Evolutionary conservation across 2,888 invertebrate species (phyloP), one percentile per base, ranked within the genome.

Genomic region (Caenorhabditis virilis): DNA sequence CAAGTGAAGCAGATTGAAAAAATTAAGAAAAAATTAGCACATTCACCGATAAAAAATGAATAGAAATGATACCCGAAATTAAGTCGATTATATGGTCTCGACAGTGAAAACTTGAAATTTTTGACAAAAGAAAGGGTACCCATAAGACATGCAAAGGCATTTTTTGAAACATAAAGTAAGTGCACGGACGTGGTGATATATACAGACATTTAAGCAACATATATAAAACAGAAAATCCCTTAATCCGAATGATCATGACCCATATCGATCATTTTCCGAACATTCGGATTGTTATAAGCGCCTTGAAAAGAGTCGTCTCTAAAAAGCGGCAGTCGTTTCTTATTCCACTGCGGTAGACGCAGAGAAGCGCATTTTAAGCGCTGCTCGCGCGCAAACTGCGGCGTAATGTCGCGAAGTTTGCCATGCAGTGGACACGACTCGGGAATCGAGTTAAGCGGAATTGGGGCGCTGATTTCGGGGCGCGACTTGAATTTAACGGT

Each of bases 191-290:
- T n/a, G n/a, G n/a, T n/a, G n/a, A n/a, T n/a, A n/a, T n/a, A n/a
- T n/a, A n/a, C n/a, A n/a, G n/a, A n/a, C n/a, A n/a, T n/a, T n/a
- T n/a, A n/a, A n/a, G n/a, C n/a, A n/a, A n/a, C n/a, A n/a, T n/a
- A n/a, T n/a, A n/a, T n/a, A n/a, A n/a, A n/a, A n/a, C n/a, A 11
- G 16, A 38, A 7, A 38, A 9, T 6, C n/a, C 5, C 27, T 20
- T 52, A 62, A 25, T 62, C 55, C 27, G 48, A 47, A 16, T 33
- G 38, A 35, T 60, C 46, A 45, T 53, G 43, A 35, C 43, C 56
- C 60, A 54, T 69, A 56, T 72, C 72, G 20, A 72, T 72, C 72
- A 72, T 72, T 55, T 66, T 63, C 20, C 63, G 41, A 16, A 72
- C 69, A 48, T 59, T 67, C 1, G 72, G 67, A 45, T 69, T 69